Evolutionary conservation across 2,113 vertebrate species (phyloP).

Genomic region (Poeciliopsis prolifica): DNA sequence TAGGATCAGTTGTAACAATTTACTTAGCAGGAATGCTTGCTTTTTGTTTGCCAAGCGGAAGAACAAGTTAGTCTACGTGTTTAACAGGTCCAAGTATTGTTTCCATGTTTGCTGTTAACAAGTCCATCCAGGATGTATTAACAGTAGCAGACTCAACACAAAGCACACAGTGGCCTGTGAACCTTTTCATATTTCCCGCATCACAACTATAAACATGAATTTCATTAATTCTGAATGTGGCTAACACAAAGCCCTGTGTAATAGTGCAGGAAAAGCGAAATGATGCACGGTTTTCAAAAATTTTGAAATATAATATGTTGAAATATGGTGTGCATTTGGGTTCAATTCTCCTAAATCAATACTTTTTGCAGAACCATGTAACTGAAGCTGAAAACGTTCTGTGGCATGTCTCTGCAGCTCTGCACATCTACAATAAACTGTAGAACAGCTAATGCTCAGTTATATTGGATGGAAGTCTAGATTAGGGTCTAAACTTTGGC

Average conservation of each 20-base stretch:
- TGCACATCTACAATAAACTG: not conserved
- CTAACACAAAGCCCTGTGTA: not conserved
- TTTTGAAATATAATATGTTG: not conserved
- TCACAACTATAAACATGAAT: not conserved
- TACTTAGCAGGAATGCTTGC: conserved; percentile 37
- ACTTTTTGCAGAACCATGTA: not conserved
- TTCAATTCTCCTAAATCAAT: not conserved
- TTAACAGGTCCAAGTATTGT: conserved; percentile 45
- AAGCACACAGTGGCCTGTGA: not conserved
- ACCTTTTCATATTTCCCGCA: not conserved
- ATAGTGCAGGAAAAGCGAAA: not conserved
- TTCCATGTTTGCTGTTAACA: conserved; percentile 43
- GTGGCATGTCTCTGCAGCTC: not conserved
- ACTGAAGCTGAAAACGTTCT: not conserved
- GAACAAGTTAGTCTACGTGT: conserved; percentile 74
- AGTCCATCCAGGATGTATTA: conserved; percentile 15
- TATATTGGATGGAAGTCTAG: not conserved
- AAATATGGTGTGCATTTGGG: not conserved
- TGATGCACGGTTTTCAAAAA: not conserved
- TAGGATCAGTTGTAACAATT: conserved; percentile 51
- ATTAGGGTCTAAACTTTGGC: not conserved
- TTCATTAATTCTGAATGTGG: not conserved
- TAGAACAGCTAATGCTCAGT: not conserved
- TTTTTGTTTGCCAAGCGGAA: conserved; percentile 61
- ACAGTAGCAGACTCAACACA: conserved; percentile 22